phyloP scores from a whole-genome alignment of 1,140 invertebrate genomes.

The Nixonia krombeini region DNA sequence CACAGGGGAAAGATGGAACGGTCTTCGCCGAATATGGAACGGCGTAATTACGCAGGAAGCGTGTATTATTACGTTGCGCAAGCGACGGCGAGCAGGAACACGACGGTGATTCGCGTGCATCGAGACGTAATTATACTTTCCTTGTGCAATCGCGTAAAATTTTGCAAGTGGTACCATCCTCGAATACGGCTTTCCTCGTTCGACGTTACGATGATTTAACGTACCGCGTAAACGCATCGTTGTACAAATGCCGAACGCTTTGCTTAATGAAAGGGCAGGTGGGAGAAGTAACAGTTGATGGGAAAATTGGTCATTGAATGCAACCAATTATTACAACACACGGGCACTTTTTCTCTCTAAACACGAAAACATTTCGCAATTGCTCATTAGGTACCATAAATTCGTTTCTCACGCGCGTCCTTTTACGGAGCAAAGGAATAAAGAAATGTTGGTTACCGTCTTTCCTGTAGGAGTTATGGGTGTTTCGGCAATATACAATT shows the following conservation, averaged over 20 bases:
- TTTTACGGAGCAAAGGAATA: no score
- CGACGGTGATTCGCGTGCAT: slow-evolving; percentile 21
- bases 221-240: not conserved
- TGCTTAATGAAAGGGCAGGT: no score
- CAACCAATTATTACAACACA: no score
- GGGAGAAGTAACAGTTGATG: no score
- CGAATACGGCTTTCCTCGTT: not conserved
- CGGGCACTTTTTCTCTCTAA: no score
- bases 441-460: no score
- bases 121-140: slow-evolving; percentile 21
- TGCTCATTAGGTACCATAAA: no score
- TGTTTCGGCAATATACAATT: no score
- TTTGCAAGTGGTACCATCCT: slow-evolving; percentile 1
- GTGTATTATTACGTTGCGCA: slow-evolving; percentile 47
- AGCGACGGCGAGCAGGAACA: slow-evolving; percentile 19
- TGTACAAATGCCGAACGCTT: not conserved
- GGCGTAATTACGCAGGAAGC: slow-evolving; percentile 43
- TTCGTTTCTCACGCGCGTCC: no score
- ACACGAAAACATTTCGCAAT: no score
- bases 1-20: not conserved
- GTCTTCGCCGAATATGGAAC: slow-evolving; percentile 41
- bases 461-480: no score
- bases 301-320: no score
- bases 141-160: slow-evolving; percentile 10
- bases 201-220: slow-evolving; percentile 5